Conservation (phyloP, 2,888 invertebrate genomes). For the Chaetogeoica ovagalla region DNA sequence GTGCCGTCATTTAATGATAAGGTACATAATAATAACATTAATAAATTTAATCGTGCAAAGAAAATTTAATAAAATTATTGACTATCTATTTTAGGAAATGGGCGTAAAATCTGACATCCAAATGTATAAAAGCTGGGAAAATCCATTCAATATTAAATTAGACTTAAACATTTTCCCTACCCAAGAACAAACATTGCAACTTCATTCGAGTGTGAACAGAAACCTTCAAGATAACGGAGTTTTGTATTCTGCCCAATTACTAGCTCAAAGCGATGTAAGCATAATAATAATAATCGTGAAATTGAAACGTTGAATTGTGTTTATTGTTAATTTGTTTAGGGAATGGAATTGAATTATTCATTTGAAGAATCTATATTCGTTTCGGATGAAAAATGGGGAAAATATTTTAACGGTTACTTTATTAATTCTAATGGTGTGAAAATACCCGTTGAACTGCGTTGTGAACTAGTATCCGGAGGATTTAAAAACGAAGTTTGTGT, state of each 20-base stretch:
- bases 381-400: slow-evolving; percentile 23
- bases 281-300: neutral
- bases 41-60: neutral
- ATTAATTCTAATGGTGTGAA: neutral
- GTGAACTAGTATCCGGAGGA: slow-evolving; percentile 12
- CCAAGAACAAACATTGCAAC: slow-evolving; percentile 7
- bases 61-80: neutral
- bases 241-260: slow-evolving; percentile 22
- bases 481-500: slow-evolving; percentile 19
- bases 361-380: slow-evolving; percentile 13
- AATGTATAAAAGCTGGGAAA: slow-evolving; percentile 27
- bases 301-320: neutral
- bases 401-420: slow-evolving; percentile 17
- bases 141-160: neutral
- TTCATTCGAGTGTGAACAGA: slow-evolving; percentile 1
- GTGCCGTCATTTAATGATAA: slow-evolving; percentile 25
- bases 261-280: slow-evolving; percentile 15
- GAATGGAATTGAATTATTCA: slow-evolving; percentile 30
- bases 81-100: slow-evolving; percentile 17
- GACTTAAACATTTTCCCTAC: slow-evolving; percentile 31
- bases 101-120: neutral
- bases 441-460: slow-evolving; percentile 13
- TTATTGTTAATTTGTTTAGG: slow-evolving; percentile 5
- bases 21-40: slow-evolving; percentile 1
- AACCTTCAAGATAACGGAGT: slow-evolving; percentile 11